Evolutionary conservation across 2,888 invertebrate species (phyloP), one percentile per base, ranked within the genome.

Genomic region (Phalangium opilio): DNA sequence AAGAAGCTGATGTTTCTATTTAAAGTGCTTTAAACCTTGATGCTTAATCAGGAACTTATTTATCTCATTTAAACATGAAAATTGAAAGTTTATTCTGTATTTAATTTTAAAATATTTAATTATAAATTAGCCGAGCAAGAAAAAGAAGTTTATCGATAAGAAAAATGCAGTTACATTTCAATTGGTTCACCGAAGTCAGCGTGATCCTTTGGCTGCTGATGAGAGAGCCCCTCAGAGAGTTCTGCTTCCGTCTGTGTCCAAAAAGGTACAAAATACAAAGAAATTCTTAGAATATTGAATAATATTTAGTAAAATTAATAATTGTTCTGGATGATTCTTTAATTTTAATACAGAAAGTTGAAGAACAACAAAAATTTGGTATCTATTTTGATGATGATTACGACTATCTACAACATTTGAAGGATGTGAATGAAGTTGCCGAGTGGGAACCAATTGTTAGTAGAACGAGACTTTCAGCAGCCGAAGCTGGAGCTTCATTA

Each of bases 361-460:
- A 81, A 53, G 80, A 84, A 57, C 81, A 83, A 60, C 70, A 74
- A n/a, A 87, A 90, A 64, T 91, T 76, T 72, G 95, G 93, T 1
- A 79, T 96, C 50, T 86, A 79, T 63, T 93, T 78, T 65, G 91
- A 93, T 59, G 93, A 96, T 67, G 87, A 91, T 58, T 93, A 90
- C 65, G 79, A 95, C 64, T 96, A 96, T 62, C 67, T 93, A 55
- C 86, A 93, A 65, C 91, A 96, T 73, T 72, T 96, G 47, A 36
- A 36, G 38, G 38, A 36, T 36, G 15, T 17, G 15, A 36, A 36
- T 17, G 17, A 36, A 36, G 38, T 36, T 10, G 38, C 17, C 17
- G 38, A 36, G 7, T 36, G 38, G 38, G 38, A 36, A 36, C 38
- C 38, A 8, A 17, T 36, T 14, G 38, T 36, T 36, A 17, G 17